Evolutionary conservation across 2,888 invertebrate genomes (phyloP), one percentile per base, ranked within the genome.

Genomic region (Parthenolecanium corni): DNA sequence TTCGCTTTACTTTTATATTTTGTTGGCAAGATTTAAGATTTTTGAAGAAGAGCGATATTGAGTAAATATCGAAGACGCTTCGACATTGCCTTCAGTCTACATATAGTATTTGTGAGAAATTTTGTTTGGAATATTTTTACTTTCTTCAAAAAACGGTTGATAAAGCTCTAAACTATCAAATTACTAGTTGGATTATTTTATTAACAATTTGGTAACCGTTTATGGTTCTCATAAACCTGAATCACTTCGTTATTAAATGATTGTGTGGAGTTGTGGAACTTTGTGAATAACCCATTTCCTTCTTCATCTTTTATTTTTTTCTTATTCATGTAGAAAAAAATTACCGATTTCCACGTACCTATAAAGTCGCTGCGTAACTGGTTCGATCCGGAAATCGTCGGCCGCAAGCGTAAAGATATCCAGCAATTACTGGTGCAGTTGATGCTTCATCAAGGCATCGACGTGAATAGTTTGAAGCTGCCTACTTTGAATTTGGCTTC

Each of bases 391-490:
- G 83, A 89, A 65, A 77, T 82, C 3, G 89, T 93, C 9, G 38
- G 85, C 2, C 79, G 83, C 63, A 95, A 95, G 76, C 79, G 95
- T 64, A 87, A 89, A 73, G 88, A 92, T 68, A 85, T 95, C 67
- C 86, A 88, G 36, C 79, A 82, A 66, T 76, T 94, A 65, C 79
- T 95, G 56, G 82, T 85, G 70, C 74, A 76, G 42, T 75, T 93
- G 21, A 88, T 90, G 81, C 77, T 82, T 67, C 80, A 83, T 71
- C 82, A 82, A 66, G 85, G 84, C 70, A 80, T 82, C 65, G 82
- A 84, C 68, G 78, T 80, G 65, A 77, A 68, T 11, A 71, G 82
- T 68, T 74, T 80, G 54, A 74, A 89, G 68, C 86, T 89, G 9
- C 67, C 67, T 2, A 47, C 58, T 16, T 52, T 70, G 36, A 65